Evolutionary conservation across 2,888 invertebrate genomes (phyloP), one percentile per base, ranked within the genome.

Genomic region (Dorcus hopei): DNA sequence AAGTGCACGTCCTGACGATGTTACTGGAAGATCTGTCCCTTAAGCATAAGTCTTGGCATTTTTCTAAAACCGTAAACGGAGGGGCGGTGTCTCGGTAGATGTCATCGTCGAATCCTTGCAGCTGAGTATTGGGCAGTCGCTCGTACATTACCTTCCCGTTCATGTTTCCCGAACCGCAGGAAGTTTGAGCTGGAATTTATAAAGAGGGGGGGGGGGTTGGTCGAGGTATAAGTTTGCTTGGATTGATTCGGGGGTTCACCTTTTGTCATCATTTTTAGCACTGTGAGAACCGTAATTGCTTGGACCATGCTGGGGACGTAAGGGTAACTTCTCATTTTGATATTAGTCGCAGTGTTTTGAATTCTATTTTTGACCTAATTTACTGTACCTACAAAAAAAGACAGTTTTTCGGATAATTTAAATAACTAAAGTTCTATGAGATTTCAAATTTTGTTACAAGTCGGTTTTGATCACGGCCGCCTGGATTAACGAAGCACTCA

Each of bases 101-200:
- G 75, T 94, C 93, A 70, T 93, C 93, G 70, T 93, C 93, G 71
- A 91, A 93, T 61, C 92, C 93, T 80, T 93, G 93, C 40, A 93
- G 80, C 76, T 94, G 93, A 72, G 93, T 91, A 76, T 94, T 93
- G 41, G 94, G 93, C 70, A 95, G 79, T 71, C 93, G 83, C 79
- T 95, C 94, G 74, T 93, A 95, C 80, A 93, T 89, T 39, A 94
- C 88, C 74, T 92, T 84, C 42, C 95, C 95, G 55, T 75, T 78
- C 72, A 77, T 74, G 75, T 91, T 85, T 56, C 94, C 94, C 75
- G 93, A 90, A 75, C 94, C 94, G 78, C 95, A 95, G 59, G 92
- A 91, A 65, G 92, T 93, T 86, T 94, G 94, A 73, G 90, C 91
- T 91, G 78, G 50, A 78, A 77, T 54, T 40, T 19, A 5, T 19